Evolutionary conservation across 2,797 vertebrate genomes (phyloP), one percentile per base, ranked within the genome.

Genomic region (Oophaga sylvatica): DNA sequence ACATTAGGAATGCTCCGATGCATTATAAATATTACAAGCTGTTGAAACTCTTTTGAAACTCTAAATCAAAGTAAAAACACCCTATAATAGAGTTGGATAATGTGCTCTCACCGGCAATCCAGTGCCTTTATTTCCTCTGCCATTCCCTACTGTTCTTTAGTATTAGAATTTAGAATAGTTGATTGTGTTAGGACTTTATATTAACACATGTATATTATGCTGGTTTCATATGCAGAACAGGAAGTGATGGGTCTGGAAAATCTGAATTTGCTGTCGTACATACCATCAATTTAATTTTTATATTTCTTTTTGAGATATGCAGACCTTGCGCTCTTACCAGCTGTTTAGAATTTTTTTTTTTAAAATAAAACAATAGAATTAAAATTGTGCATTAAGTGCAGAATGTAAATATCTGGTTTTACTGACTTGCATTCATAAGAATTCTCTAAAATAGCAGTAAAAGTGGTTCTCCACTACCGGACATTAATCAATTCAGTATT

Each of bases 121-220:
- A 73, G 8, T 45, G 35, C 71, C 71, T 73, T 73, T 73, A 20
- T 73, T 73, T 45, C 71, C 35, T 29, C 31, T 5, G 13, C 3
- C 71, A 17, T 31, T 73, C 41, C 71, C 71, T 41, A 48, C 71
- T 73, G 71, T 73, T 73, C 35, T 20, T 45, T 73, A 48, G 71
- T 45, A 73, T 73, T 45, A 48, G 71, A 45, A 73, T 73, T 73
- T 73, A 73, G 71, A 73, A 20, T 73, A 45, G 71, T 73, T 73
- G 41, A 73, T 45, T 73, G 71, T 73, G 71, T 73, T 45, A 73
- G 35, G 71, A 48, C 41, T 73, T 73, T 9, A 73, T 45, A 45
- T 73, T 73, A 73, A 45, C 71, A 73, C 71, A 20, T 73, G 71
- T 45, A 48, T 48, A 48, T 73, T 45, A 41, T 22, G 35, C 19